Base-by-base conservation (phyloP, 2,113 vertebrate species). In the Callipepla squamata region DNA sequence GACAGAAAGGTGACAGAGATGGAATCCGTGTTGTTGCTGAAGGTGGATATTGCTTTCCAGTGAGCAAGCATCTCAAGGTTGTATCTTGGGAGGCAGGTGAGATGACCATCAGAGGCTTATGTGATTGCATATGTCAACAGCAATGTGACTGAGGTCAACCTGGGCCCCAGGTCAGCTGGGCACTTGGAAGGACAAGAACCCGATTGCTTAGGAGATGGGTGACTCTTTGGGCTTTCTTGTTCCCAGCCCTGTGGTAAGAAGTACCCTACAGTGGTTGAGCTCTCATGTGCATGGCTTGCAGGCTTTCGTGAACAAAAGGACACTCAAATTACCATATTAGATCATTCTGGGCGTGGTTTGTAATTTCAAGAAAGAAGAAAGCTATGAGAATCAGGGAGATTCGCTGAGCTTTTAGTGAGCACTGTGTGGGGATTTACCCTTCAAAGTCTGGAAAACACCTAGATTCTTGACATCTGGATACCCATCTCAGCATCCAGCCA, bases 121-220 rank as follows among this genome's bases (percentile, higher is more conserved):
- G 9, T 40, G 1, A 50, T 0, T 53, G 9, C 2, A 9, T 20
- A 13, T 26, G 17, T 36, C 2, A 0, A 57, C 11, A 84, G 6
- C 10, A 25, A 6, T 30, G 20, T 32, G 13, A 59, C 22, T 85
- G 38, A 70, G 50, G 36, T 21, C 85, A 82, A 7, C 32, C 63
- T 57, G 28, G 15, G 15, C 38, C 20, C 11, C 17, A 36, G 61
- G n/a, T 66, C 80, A 67, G 5, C 48, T 40, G 42, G 32, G 57
- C 67, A 28, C 25, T 32, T 34, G 50, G 40, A 77, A 73, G 34
- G 34, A 40, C 4, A 44, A 8, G 51, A 40, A 16, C 10, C n/a
- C 68, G 20, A 15, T 42, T 65, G 23, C 32, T 62, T 59, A 5
- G 62, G 22, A 59, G 9, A 2, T 66, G 34, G 18, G 36, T 69